Conservation (phyloP, 2,888 invertebrate species). For the Erynnis tages region DNA sequence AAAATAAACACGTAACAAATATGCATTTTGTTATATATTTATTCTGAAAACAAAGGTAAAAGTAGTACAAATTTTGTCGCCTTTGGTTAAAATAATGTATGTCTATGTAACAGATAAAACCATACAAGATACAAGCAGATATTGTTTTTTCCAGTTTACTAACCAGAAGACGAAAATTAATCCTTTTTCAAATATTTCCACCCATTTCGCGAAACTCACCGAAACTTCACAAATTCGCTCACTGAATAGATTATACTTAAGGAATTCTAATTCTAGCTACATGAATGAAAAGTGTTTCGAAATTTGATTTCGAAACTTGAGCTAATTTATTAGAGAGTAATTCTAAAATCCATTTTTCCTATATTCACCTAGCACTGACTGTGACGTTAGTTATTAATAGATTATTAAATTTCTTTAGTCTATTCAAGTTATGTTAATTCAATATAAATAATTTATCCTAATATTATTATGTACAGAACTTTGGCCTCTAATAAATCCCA, state of each 20-base stretch:
- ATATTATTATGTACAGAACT: conserved; percentile 40
- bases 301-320: conserved; percentile 28
- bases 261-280: conserved; percentile 9
- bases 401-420: conserved; percentile 4
- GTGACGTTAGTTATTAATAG: conserved; percentile 4
- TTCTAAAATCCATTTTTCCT: conserved; percentile 6
- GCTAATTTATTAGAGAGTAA: conserved; percentile 19
- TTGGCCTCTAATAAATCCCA: conserved; percentile 38
- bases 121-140: too few relatives aligned
- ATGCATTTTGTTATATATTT: too few relatives aligned
- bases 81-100: too few relatives aligned
- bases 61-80: too few relatives aligned
- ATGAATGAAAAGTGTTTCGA: conserved; percentile 13
- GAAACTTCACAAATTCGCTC: not conserved
- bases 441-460: conserved; percentile 6
- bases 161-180: not conserved
- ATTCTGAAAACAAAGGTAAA: too few relatives aligned
- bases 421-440: conserved; percentile 10
- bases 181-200: not conserved
- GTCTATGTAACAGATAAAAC: too few relatives aligned
- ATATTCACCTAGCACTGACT: not conserved
- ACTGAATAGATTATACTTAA: not conserved
- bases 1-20: too few relatives aligned
- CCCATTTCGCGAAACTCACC: too few relatives aligned
- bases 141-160: not conserved